Evolutionary conservation across 2,888 invertebrate genomes (phyloP).

Genomic region (Synanthedon formicaeformis): DNA sequence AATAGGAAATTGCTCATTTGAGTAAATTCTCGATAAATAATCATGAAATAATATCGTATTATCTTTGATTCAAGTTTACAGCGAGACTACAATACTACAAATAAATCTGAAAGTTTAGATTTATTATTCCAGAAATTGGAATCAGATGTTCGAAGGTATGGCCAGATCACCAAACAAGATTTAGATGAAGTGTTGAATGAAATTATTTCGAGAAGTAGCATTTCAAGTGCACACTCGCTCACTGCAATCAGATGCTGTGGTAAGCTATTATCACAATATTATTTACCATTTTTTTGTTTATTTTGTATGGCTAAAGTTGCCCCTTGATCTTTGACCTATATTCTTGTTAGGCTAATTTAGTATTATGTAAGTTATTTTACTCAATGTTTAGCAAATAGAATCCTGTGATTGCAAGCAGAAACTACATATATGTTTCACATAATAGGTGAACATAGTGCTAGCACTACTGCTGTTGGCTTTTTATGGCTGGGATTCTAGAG

Average conservation of each 20-base stretch:
- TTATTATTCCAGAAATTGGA: slow-evolving; percentile 77
- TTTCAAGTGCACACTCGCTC: slow-evolving; percentile 82
- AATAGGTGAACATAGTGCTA: too few species aligned
- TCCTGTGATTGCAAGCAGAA: too few species aligned
- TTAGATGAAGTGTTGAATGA: slow-evolving; percentile 84
- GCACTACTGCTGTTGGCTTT: too few species aligned
- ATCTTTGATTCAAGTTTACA: slow-evolving; percentile 51
- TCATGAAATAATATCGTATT: slow-evolving; percentile 9
- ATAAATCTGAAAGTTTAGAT: slow-evolving; percentile 74
- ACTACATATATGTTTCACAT: too few species aligned
- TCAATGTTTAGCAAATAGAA: too few species aligned
- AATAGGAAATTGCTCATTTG: background rate
- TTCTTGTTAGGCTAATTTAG: too few species aligned
- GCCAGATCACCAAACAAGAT: slow-evolving; percentile 79
- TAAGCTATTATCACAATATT: slow-evolving; percentile 16
- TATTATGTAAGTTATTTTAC: too few species aligned
- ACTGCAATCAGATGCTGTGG: slow-evolving; percentile 87
- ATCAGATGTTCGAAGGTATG: slow-evolving; percentile 75
- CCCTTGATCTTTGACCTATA: too few species aligned
- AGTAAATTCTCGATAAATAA: slow-evolving; percentile 6
- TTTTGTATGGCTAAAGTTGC: too few species aligned
- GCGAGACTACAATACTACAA: slow-evolving; percentile 65
- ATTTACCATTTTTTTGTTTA: too few species aligned
- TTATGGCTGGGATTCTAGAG: too few species aligned
- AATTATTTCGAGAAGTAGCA: slow-evolving; percentile 74